Base-by-base conservation (phyloP, 2,797 vertebrate genomes). In the Erithacus rubecula region DNA sequence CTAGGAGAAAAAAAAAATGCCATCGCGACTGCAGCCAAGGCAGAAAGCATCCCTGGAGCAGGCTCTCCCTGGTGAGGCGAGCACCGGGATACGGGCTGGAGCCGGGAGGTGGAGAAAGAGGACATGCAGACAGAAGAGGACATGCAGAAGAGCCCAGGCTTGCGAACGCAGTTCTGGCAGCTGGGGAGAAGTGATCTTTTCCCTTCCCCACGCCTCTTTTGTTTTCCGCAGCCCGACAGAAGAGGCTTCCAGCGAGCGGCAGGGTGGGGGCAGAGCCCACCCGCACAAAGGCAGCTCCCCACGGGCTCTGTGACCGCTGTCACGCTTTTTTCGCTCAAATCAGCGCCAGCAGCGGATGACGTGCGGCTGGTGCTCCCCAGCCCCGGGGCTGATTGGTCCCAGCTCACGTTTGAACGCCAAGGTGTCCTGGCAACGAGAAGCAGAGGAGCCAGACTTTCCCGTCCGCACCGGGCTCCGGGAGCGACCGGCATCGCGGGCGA, bases 341-440 rank as follows among this genome's bases (percentile, higher is more conserved):
- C 58, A 84, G 71, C 23, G 75, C 94, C 59, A 6, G 83, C 74
- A 30, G 86, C 17, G 59, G 90, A 86, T 97, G 97, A 97, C 91
- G 93, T 62, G 75, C 11, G 70, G 84, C 95, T 90, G 91, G 93
- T 87, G 77, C 71, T 79, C 46, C 83, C 76, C 80, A 49, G 88
- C 94, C 93, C 29, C 47, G 44, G 95, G 97, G 92, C 94, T 96
- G 96, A 97, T 97, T 97, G 97, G 97, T 91, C 95, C 91, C 74
- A 13, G 95, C 93, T 94, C 87, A 68, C 87, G 96, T 97, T 97
- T 96, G 97, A 97, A 97, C 81, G 93, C 92, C 82, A 86, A 93
- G 95, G 96, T 97, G 97, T 84, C 97, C 97, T 96, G 96, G 97
- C 96, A 97, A 97, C 97, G 91, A 51, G 85, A 68, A 95, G 93